phyloP scores from a whole-genome alignment of 2,888 invertebrate genomes.

The Heliconius erato region DNA sequence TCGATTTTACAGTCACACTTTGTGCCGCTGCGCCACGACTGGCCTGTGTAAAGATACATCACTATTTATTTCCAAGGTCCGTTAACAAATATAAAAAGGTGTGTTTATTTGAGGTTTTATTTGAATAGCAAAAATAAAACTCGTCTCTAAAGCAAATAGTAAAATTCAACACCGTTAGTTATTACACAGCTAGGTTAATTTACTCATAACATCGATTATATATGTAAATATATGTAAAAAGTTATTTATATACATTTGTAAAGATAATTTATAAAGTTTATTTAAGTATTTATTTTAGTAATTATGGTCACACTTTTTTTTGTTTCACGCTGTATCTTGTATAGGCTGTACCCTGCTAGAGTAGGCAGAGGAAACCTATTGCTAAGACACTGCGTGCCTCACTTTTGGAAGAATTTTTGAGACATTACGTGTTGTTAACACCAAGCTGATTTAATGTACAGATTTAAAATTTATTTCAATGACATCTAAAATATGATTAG shows the following conservation, averaged over 20 bases:
- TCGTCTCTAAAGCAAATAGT: background rate
- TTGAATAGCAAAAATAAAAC: background rate
- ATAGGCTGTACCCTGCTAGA: no score
- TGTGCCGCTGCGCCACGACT: no score
- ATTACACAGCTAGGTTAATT: conserved; percentile 1
- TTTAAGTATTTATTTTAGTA: background rate
- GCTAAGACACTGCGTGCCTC: no score
- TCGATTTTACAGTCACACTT: no score
- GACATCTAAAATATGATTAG: no score
- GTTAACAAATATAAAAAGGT: background rate
- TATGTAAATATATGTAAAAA: conserved; percentile 19
- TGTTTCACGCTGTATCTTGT: no score
- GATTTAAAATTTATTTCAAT: no score
- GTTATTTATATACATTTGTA: conserved; percentile 16
- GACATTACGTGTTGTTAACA: no score
- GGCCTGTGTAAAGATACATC: no score
- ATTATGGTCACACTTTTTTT: background rate
- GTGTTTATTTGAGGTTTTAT: background rate
- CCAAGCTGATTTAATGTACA: no score
- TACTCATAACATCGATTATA: background rate
- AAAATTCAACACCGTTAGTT: conserved; percentile 5
- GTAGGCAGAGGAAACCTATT: no score
- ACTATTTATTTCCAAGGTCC: background rate
- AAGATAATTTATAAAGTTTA: conserved; percentile 2
- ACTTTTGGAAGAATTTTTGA: no score